These are phyloP conservation scores for Lordiphosa andalusiaca DNA, from an alignment of 2,888 invertebrate species.

Conservation along the genomic window DNA sequence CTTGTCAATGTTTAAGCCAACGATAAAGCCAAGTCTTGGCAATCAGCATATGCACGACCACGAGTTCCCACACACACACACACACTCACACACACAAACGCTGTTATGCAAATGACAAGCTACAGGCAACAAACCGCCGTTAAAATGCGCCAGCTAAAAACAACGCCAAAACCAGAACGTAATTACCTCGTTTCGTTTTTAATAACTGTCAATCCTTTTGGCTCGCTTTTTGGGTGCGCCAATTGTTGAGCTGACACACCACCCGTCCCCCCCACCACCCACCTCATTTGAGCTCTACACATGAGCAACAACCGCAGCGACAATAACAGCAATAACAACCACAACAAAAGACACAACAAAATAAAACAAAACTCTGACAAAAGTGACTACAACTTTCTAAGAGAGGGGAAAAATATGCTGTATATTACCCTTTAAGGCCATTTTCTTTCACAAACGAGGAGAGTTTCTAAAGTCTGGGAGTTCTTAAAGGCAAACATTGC, in stretches of 20 bases:
- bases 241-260: constrained; percentile 45
- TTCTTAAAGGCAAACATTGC: too few species aligned
- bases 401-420: background rate
- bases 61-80: constrained; percentile 11
- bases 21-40: constrained; percentile 48
- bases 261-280: background rate
- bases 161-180: constrained; percentile 42
- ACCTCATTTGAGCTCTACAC: constrained; percentile 22
- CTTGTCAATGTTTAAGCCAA: constrained; percentile 41
- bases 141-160: constrained; percentile 61
- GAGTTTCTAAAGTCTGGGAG: too few species aligned
- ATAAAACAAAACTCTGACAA: constrained; percentile 11
- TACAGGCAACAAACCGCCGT: constrained; percentile 52
- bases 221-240: constrained; percentile 51
- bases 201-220: constrained; percentile 73
- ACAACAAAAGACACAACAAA: constrained; percentile 25
- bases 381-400: constrained; percentile 3
- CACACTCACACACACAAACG: constrained; percentile 4
- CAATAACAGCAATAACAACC: constrained; percentile 18
- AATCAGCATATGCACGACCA: constrained; percentile 68
- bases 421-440: too few species aligned
- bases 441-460: too few species aligned
- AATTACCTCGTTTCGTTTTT: constrained; percentile 72
- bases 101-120: constrained; percentile 43
- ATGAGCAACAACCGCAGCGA: constrained; percentile 33